A percentile compares a stretch with the other conserved stretches of the same genome.
Evolutionary conservation across 2,888 invertebrate species (phyloP).

Genomic region (Aelia acuminata): DNA sequence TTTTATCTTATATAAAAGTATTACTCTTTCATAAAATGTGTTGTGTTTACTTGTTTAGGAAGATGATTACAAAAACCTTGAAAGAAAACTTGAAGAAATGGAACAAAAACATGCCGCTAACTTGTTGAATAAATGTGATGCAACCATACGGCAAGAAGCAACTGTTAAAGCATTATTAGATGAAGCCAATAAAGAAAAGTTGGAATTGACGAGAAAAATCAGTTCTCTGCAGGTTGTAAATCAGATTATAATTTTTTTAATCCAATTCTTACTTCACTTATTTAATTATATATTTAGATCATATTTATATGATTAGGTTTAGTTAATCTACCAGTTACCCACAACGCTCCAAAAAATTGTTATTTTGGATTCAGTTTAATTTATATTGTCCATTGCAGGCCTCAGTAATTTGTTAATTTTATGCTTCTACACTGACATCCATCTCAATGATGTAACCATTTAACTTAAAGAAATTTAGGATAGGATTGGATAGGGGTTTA

Average conservation of each 20-base stretch:
- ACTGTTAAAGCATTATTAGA: conserved; percentile 63
- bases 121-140: conserved; percentile 65
- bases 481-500: too few relatives aligned
- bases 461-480: too few relatives aligned
- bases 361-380: too few relatives aligned
- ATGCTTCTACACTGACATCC: too few relatives aligned
- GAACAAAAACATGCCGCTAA: conserved; percentile 63
- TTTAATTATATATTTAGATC: not conserved
- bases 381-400: too few relatives aligned
- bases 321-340: too few relatives aligned
- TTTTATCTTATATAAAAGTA: not conserved
- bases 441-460: too few relatives aligned
- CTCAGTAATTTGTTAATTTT: too few relatives aligned
- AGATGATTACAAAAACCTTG: conserved; percentile 62
- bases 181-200: conserved; percentile 63
- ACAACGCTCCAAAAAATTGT: too few relatives aligned
- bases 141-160: conserved; percentile 63
- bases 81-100: conserved; percentile 64
- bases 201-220: conserved; percentile 61
- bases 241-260: not conserved
- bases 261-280: not conserved
- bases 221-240: conserved; percentile 61
- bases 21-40: too few relatives aligned
- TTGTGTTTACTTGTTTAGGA: conserved; percentile 60
- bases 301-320: too few relatives aligned